A percentile compares a stretch with the other conserved stretches of the same genome.
phyloP scores from a whole-genome alignment of 1,140 invertebrate species.

The Heliothis virescens region DNA sequence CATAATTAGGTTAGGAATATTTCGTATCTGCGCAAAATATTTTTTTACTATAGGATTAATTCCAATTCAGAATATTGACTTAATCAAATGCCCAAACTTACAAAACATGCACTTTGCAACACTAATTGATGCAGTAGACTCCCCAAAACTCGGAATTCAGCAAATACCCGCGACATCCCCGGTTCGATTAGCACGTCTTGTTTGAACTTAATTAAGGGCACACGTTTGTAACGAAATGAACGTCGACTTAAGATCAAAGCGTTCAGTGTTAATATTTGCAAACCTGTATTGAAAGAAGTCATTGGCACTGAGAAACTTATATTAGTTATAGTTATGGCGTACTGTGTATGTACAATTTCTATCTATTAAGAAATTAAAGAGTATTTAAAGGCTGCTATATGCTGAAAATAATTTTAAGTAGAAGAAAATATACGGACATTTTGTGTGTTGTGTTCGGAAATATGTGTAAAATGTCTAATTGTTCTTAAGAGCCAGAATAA shows the following conservation, averaged over 20 bases:
- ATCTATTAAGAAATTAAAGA: background rate
- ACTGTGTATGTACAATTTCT: background rate
- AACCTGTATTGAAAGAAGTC: slow-evolving; percentile 78
- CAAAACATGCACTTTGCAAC: background rate
- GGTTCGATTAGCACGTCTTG: slow-evolving; percentile 66
- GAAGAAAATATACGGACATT: too few relatives aligned
- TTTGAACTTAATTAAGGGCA: slow-evolving; percentile 82
- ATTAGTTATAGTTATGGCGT: background rate
- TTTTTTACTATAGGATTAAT: too few relatives aligned
- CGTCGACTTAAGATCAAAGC: slow-evolving; percentile 77
- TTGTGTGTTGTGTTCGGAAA: too few relatives aligned
- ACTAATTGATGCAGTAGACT: slow-evolving; percentile 24
- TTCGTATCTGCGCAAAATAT: too few relatives aligned
- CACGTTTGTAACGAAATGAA: slow-evolving; percentile 72
- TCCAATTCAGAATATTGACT: too few relatives aligned
- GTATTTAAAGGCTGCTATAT: too few relatives aligned
- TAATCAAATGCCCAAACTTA: too few relatives aligned
- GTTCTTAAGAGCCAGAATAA: too few relatives aligned
- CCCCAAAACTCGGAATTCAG: background rate
- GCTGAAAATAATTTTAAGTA: too few relatives aligned
- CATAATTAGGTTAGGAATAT: too few relatives aligned
- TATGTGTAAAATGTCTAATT: too few relatives aligned
- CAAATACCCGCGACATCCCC: slow-evolving; percentile 48
- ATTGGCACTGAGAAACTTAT: slow-evolving; percentile 60
- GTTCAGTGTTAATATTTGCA: slow-evolving; percentile 74